These are phyloP conservation scores for Aurelia sp. DNA, from an alignment of 30 jellyfish, hydroid and myxozoan species.

Conservation along the genomic window DNA sequence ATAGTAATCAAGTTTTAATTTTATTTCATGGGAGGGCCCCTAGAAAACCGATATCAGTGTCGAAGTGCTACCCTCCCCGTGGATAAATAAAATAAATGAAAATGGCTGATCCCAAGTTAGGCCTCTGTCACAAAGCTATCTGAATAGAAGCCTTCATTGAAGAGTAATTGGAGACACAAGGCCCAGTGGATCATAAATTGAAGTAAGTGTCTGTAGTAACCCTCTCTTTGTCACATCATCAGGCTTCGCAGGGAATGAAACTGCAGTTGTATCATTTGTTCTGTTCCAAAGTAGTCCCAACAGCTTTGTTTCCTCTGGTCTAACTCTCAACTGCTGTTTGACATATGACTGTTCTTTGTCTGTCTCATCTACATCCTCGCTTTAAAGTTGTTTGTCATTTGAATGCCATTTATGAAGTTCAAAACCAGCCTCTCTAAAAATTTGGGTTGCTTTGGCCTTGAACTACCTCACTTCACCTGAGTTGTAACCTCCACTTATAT, in stretches of 20 bases:
- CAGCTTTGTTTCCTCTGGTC: not conserved
- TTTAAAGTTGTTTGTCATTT: conserved; percentile 28
- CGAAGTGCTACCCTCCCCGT: too few species aligned
- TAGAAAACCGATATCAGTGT: too few species aligned
- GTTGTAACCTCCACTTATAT: conserved; percentile 56
- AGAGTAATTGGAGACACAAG: not conserved
- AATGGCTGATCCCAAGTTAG: too few species aligned
- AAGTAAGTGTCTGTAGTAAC: not conserved
- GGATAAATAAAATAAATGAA: too few species aligned
- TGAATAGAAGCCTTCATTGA: not conserved
- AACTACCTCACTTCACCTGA: conserved; percentile 16
- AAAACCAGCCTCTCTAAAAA: conserved; percentile 59
- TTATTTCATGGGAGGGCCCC: too few species aligned
- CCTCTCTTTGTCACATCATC: not conserved
- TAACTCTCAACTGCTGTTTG: not conserved
- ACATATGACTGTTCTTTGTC: conserved; percentile 41
- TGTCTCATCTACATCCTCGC: not conserved
- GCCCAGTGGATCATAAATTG: not conserved
- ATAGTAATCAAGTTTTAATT: too few species aligned
- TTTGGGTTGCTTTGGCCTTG: conserved; percentile 26
- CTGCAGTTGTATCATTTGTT: not conserved
- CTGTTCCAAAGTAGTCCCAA: not conserved
- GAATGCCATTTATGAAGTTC: too few species aligned
- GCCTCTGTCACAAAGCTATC: not conserved
- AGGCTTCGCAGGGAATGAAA: not conserved